These are phyloP conservation scores for Pelochelys cantorii DNA, from an alignment of 2,797 vertebrate genomes.

Conservation along the genomic window DNA sequence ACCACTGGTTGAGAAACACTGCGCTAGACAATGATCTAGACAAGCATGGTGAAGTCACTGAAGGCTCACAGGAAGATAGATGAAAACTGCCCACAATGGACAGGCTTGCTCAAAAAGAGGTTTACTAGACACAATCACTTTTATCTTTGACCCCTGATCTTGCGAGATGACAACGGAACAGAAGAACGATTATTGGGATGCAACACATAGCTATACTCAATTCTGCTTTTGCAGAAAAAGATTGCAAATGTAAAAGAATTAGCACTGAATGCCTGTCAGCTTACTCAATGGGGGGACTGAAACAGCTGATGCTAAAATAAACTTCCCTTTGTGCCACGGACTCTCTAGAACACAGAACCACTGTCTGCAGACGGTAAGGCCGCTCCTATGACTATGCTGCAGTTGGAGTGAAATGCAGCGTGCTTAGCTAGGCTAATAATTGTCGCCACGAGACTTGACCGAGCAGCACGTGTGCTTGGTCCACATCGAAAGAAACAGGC, in stretches of 20 bases:
- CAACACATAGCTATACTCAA: background rate
- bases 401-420: background rate
- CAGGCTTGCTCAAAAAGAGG: background rate
- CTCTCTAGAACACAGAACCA: background rate
- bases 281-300: background rate
- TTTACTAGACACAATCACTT: background rate
- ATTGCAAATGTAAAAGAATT: background rate
- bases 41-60: background rate
- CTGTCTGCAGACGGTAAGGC: background rate
- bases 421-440: background rate
- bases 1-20: no score
- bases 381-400: background rate
- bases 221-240: background rate
- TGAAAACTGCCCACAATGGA: slow-evolving; percentile 22
- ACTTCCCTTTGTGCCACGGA: background rate
- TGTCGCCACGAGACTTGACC: background rate
- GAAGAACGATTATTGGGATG: background rate
- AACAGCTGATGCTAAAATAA: background rate
- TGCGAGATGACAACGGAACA: no score
- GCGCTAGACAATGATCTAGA: background rate
- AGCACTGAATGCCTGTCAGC: background rate
- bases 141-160: no score
- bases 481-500: slow-evolving; percentile 5
- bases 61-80: background rate
- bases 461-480: background rate